Conservation (phyloP, 2,113 vertebrate genomes). For the Ptyas mucosa region DNA sequence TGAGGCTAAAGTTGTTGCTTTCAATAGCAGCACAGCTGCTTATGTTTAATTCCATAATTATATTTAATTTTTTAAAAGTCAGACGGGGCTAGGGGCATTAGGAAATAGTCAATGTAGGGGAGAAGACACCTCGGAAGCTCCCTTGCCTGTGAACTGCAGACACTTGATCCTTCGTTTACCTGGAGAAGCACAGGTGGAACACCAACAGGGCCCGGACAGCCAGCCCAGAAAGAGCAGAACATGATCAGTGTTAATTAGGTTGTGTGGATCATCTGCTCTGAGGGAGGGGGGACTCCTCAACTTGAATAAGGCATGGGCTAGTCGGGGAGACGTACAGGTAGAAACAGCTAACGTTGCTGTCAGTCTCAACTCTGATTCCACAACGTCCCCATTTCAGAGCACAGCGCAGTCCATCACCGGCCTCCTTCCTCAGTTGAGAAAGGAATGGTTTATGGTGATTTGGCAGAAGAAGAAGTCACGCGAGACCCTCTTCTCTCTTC, state of each 20-base stretch:
- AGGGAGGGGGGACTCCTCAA: neutral
- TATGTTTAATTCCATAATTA: neutral
- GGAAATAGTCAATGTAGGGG: neutral
- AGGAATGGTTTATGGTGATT: neutral
- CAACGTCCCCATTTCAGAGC: neutral
- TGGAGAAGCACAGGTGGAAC: neutral
- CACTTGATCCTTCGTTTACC: neutral
- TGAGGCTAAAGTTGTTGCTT: neutral
- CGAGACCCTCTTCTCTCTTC: neutral
- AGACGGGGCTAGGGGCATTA: neutral
- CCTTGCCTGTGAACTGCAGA: neutral
- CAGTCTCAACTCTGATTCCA: neutral
- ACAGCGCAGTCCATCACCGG: neutral
- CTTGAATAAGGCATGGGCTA: neutral
- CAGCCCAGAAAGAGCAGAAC: neutral
- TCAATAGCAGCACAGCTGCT: neutral
- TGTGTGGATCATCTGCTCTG: neutral
- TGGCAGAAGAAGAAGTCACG: neutral
- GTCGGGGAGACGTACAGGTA: neutral
- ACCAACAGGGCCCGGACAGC: neutral
- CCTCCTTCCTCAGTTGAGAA: neutral
- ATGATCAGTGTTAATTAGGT: neutral
- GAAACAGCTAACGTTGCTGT: neutral
- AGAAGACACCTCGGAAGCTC: neutral
- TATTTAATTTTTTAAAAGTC: neutral